Conservation (phyloP, 1,140 invertebrate species). For the Caenorhabditis briggsae region DNA sequence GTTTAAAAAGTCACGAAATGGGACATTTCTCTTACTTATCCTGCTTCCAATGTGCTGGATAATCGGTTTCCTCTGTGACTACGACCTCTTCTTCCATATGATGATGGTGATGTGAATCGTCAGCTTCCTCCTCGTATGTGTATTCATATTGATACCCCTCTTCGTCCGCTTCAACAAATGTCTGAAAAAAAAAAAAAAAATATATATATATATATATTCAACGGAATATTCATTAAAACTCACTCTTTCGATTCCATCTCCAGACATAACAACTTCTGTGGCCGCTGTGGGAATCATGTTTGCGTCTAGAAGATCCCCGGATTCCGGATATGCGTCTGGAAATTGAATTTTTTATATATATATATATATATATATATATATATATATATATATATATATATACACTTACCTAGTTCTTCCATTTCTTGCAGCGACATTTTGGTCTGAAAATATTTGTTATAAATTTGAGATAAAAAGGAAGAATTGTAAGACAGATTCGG, state of each 20-base stretch:
- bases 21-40: neutral
- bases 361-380: too few relatives aligned
- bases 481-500: too few relatives aligned
- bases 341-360: neutral
- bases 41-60: slow-evolving; percentile 2
- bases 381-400: too few relatives aligned
- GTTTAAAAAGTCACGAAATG: neutral
- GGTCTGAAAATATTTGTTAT: neutral
- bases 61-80: slow-evolving; percentile 11
- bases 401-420: slow-evolving; percentile 30
- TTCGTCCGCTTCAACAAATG: neutral
- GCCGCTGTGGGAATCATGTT: slow-evolving; percentile 18
- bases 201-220: neutral
- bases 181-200: too few relatives aligned
- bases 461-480: too few relatives aligned
- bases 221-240: neutral
- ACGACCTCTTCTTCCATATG: slow-evolving; percentile 38
- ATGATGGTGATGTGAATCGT: neutral
- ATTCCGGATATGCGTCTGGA: slow-evolving; percentile 8
- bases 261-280: slow-evolving; percentile 26
- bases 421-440: slow-evolving; percentile 26
- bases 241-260: slow-evolving; percentile 36
- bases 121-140: slow-evolving; percentile 13
- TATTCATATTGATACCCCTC: slow-evolving; percentile 17
- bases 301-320: slow-evolving; percentile 19